Evolutionary conservation across 2,797 vertebrate species (phyloP).

Genomic region (Alca torda): DNA sequence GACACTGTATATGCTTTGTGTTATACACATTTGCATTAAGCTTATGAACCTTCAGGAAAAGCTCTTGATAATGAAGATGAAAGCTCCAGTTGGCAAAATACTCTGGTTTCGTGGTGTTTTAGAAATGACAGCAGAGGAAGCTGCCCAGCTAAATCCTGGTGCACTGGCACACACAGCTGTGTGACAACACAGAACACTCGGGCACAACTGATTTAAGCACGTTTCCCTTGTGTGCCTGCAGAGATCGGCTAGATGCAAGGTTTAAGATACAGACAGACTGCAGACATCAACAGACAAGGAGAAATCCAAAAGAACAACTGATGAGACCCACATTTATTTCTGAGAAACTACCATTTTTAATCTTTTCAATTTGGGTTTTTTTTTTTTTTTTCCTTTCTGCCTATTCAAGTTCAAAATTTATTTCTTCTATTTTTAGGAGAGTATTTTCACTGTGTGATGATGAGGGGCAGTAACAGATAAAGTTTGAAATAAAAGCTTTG

Average conservation of each 20-base stretch:
- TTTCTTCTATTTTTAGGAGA: neutral
- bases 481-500: conserved; percentile 12
- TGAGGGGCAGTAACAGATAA: neutral
- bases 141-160: neutral
- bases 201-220: neutral
- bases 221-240: neutral
- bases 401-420: neutral
- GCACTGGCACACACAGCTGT: fast-evolving
- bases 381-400: neutral
- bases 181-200: neutral
- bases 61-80: neutral
- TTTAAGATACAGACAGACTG: neutral
- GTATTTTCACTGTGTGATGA: neutral
- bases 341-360: neutral
- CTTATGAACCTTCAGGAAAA: neutral
- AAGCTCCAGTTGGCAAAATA: neutral
- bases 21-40: neutral
- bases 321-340: neutral
- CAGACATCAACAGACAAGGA: neutral
- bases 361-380: neutral
- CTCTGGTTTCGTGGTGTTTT: neutral
- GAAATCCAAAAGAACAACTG: neutral
- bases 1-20: neutral
- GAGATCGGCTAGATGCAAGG: neutral
- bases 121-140: neutral